Base-by-base conservation (phyloP, 2,797 vertebrate genomes). In the Gambusia yucatana region DNA sequence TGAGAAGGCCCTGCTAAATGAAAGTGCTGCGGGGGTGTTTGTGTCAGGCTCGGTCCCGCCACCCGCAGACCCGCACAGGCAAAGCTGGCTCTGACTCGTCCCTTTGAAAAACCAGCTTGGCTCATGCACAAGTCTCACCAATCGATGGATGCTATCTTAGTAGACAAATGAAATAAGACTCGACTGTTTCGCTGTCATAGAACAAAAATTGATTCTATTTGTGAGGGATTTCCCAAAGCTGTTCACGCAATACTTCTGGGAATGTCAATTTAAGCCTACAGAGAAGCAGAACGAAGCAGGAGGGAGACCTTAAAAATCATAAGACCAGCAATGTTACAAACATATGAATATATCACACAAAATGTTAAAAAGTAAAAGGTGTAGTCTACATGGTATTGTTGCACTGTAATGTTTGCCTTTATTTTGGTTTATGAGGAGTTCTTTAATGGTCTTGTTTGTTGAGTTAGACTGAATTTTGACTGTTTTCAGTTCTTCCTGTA, bases 221-320 rank as follows among this genome's bases (percentile, higher is more conserved):
- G 78, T 82, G 76, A 83, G 87, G 77, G 80, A 90, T 84, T 91
- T 92, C 85, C 80, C 82, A 79, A 73, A 86, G 82, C 77, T 80
- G 78, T 72, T 36, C 52, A 71, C 14, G 33, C 69, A 63, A 76
- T 80, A 72, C 86, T 84, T 73, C 83, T 69, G 22, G 39, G 65
- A 63, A 79, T 72, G 83, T 80, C 72, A 77, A 75, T 77, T 46
- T 36, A 55, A 77, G 52, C 73, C 69, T 71, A 48, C 7, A 76
- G n/a, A 59, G 46, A 30, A 80, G 70, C 57, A 74, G 79, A 82
- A 79, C 65, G 52, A 76, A 57, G 44, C 46, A 57, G 16, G 41
- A 77, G 46, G 46, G 20, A 77, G 46, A 55, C 9, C 5, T 44
- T 7, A 44, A 25, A 43, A 70, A 43, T 28, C 0, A 13, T 44